These are phyloP conservation scores for Argyrosomus regius DNA, from an alignment of 2,797 vertebrate species.

Conservation along the genomic window DNA sequence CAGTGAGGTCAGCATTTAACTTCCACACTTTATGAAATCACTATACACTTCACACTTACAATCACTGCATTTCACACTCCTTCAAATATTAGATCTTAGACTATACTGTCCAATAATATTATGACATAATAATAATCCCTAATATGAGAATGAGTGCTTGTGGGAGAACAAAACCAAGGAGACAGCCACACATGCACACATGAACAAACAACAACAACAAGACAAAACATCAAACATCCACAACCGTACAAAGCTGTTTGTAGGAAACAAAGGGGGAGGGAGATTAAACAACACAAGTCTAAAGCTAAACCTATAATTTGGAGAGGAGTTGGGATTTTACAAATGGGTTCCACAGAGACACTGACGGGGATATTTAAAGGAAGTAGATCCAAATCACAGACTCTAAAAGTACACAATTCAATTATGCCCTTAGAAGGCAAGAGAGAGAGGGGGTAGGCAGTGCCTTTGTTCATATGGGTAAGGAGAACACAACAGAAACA, in stretches of 20 bases:
- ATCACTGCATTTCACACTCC: neutral
- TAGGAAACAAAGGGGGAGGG: conserved; percentile 11
- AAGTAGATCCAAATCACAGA: conserved; percentile 27
- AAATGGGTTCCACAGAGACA: conserved; percentile 28
- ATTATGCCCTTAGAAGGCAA: neutral
- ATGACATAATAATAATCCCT: neutral
- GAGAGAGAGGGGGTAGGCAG: neutral
- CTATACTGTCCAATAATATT: neutral
- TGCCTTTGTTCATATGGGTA: neutral
- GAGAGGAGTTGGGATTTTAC: conserved; percentile 14
- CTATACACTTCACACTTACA: neutral
- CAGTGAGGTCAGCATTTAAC: neutral
- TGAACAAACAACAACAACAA: conserved; percentile 11
- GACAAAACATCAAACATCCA: conserved; percentile 25
- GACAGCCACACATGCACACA: neutral
- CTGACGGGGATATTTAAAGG: conserved; percentile 21
- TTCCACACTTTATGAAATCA: neutral
- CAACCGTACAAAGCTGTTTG: conserved; percentile 30
- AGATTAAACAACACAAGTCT: conserved; percentile 17
- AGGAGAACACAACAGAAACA: conserved; percentile 23
- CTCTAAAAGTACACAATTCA: conserved; percentile 18
- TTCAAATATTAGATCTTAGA: neutral
- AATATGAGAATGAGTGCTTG: neutral
- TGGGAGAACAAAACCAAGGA: neutral
- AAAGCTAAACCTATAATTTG: conserved; percentile 38